Evolutionary conservation across 2,797 vertebrate species (phyloP).

Genomic region (Lepus townsendii): DNA sequence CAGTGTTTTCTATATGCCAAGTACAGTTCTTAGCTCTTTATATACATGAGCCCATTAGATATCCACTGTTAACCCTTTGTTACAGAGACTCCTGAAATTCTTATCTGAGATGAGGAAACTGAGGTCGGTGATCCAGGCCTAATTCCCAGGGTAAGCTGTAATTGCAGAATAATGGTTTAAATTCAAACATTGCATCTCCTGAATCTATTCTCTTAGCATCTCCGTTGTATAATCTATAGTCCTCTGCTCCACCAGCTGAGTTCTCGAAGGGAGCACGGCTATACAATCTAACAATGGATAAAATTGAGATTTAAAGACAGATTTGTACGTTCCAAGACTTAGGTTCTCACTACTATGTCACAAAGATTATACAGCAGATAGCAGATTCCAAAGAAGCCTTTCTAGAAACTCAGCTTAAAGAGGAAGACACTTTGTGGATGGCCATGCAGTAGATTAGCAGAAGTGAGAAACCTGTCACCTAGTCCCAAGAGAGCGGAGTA

Average conservation of each 20-base stretch:
- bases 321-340: neutral
- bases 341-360: neutral
- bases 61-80: neutral
- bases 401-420: conserved; percentile 3
- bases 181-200: neutral
- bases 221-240: too few relatives aligned
- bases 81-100: neutral
- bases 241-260: too few relatives aligned
- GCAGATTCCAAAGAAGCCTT: neutral
- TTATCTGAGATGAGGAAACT: conserved; percentile 14
- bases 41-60: neutral
- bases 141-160: neutral
- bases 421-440: neutral
- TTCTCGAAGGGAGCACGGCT: neutral
- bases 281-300: neutral
- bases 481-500: neutral
- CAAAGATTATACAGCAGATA: neutral
- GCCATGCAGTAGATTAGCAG: neutral
- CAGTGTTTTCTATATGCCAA: neutral
- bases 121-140: neutral
- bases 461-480: neutral
- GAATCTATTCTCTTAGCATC: neutral
- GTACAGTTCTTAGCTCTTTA: neutral
- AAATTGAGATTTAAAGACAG: neutral
- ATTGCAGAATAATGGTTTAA: neutral